Evolutionary conservation across 2,888 invertebrate genomes (phyloP), one percentile per base, ranked within the genome.

Genomic region (Ditula angustiorana): DNA sequence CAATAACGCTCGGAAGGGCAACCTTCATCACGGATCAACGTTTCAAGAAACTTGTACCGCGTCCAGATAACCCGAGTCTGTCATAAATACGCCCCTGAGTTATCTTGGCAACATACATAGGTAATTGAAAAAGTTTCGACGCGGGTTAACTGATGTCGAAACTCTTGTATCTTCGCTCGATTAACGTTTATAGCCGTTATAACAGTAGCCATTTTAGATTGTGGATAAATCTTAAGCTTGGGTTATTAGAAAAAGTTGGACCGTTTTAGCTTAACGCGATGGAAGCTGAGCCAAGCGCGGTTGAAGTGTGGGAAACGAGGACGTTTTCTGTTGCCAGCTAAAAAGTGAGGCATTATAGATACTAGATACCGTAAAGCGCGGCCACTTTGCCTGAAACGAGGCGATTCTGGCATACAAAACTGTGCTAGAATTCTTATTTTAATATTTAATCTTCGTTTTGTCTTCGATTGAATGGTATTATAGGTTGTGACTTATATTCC

Each of bases 81-180:
- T 79, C 82, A 82, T 86, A 86, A 88, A 88, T 86, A 88, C 84
- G 82, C 83, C 81, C 79, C 72, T 71, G 69, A 73, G 73, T 82
- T 87, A 87, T 86, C 82, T 75, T 71, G 78, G 66, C 73, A 74
- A 78, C 81, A 56, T 46, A 64, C 52, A 53, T 64, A 59, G 53
- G 80, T 91, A 90, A 91, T 91, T 91, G 91, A 91, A 91, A 90
- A 90, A 90, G 82, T 90, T 90, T 75, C 82, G 88, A 87, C 88
- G 84, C 76, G 85, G 87, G 86, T 86, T 85, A 81, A 83, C 75
- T 74, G 71, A 71, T 71, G 68, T 73, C 72, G 75, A 74, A 74
- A 75, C 75, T 75, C 71, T 64, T 70, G 73, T 71, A 70, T 67
- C 69, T 66, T 62, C 53, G 59, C 46, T 53, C 64, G 64, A 59